These are phyloP conservation scores for Cyrtodaria siliqua DNA, from an alignment of 2,888 invertebrate species.

Conservation along the genomic window DNA sequence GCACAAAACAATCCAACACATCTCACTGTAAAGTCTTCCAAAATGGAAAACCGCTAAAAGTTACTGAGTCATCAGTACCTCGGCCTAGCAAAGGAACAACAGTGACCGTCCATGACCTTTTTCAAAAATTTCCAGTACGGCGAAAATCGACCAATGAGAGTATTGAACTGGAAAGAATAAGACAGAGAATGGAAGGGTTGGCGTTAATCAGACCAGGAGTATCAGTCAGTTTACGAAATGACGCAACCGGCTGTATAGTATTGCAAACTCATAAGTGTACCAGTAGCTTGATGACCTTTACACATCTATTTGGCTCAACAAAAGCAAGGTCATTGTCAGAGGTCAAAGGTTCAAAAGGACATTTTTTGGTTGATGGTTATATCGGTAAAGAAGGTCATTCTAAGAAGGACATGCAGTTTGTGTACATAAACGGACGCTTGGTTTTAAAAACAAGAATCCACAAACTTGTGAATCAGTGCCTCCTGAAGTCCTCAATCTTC, in stretches of 20 bases:
- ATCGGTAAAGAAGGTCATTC: conserved; percentile 87
- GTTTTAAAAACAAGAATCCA: conserved; percentile 88
- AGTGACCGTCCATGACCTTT: conserved; percentile 90
- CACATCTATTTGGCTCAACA: conserved; percentile 86
- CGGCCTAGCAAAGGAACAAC: conserved; percentile 91
- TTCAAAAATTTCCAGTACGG: conserved; percentile 89
- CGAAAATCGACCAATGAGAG: conserved; percentile 87
- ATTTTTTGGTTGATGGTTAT: conserved; percentile 88
- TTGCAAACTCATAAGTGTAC: conserved; percentile 89
- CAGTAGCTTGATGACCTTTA: conserved; percentile 88
- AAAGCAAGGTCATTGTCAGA: conserved; percentile 84
- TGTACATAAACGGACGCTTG: conserved; percentile 90
- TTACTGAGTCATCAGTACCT: conserved; percentile 80
- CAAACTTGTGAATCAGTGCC: conserved; percentile 85
- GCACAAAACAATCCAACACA: conserved; percentile 84
- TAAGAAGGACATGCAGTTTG: conserved; percentile 88
- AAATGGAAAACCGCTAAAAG: conserved; percentile 86
- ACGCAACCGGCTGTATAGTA: conserved; percentile 88
- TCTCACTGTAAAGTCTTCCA: conserved; percentile 89
- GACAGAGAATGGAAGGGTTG: conserved; percentile 88
- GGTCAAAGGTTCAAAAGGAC: conserved; percentile 85
- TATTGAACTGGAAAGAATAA: conserved; percentile 89
- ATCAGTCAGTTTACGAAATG: conserved; percentile 91
- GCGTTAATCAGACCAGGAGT: conserved; percentile 89
- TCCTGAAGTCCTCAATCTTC: conserved; percentile 80